Evolutionary conservation across 2,113 vertebrate genomes (phyloP).

Genomic region (Tympanuchus pallidicinctus): DNA sequence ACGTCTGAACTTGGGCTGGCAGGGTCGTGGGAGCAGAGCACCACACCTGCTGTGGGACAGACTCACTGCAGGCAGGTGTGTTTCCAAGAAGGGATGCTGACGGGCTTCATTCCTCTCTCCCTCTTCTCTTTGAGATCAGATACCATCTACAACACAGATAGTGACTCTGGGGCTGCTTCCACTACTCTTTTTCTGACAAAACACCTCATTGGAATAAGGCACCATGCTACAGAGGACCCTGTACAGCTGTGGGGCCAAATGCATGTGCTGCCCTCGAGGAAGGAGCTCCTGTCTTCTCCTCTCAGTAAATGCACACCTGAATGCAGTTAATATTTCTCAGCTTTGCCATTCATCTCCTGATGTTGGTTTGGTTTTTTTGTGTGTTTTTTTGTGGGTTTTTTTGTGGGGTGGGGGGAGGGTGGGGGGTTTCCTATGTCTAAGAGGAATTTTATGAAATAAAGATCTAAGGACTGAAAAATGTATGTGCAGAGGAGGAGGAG

Average conservation of each 20-base stretch:
- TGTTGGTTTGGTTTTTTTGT: no score
- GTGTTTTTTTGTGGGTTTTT: background rate
- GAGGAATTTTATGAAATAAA: constrained; percentile 60
- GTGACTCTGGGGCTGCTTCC: background rate
- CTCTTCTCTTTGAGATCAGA: background rate
- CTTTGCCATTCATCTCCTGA: constrained; percentile 26
- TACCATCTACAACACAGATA: background rate
- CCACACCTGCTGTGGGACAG: background rate
- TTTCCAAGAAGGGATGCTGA: background rate
- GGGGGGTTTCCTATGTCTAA: background rate
- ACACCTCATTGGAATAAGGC: background rate
- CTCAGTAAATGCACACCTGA: constrained; percentile 42
- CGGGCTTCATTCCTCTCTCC: constrained; percentile 9
- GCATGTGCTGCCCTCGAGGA: background rate
- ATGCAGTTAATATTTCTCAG: constrained; percentile 39
- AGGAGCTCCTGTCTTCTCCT: background rate
- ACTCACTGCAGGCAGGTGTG: background rate
- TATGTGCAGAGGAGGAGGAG: background rate
- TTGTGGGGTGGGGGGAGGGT: background rate
- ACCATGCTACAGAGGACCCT: background rate
- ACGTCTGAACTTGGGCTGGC: background rate
- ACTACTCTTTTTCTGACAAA: background rate
- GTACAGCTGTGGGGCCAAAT: background rate
- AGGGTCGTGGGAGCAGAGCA: background rate
- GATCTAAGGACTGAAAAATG: constrained; percentile 27